phyloP scores from a whole-genome alignment of 2,797 vertebrate genomes.

The Cyclura pinguis region DNA sequence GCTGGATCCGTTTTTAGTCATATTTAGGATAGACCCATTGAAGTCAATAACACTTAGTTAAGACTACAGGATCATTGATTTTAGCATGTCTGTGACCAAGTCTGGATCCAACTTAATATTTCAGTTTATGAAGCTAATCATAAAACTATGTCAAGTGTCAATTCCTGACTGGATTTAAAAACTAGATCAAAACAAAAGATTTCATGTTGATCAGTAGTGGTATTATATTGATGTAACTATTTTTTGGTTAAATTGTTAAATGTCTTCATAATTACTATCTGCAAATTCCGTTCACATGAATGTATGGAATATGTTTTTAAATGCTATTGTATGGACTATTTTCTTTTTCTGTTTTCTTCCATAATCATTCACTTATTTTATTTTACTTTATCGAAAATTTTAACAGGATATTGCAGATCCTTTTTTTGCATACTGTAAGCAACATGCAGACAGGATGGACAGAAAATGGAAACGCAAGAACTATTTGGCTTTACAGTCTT shows the following conservation, averaged over 20 bases:
- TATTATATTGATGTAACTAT: background rate
- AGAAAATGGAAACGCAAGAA: slow-evolving; percentile 99
- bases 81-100: background rate
- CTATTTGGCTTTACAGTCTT: slow-evolving; percentile 96
- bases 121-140: background rate
- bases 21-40: background rate
- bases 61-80: background rate
- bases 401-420: slow-evolving; percentile 97
- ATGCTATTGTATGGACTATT: background rate
- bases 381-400: slow-evolving; percentile 48
- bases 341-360: background rate
- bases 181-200: slow-evolving; percentile 9
- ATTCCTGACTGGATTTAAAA: background rate
- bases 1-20: background rate
- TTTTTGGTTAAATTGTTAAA: background rate
- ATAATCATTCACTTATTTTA: slow-evolving; percentile 24
- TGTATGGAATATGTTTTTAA: background rate
- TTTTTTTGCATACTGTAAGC: slow-evolving; percentile 99
- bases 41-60: background rate
- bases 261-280: background rate
- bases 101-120: background rate
- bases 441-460: slow-evolving; percentile 98
- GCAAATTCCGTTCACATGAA: background rate
- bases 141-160: background rate
- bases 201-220: background rate